Base-by-base conservation (phyloP, 2,888 invertebrate species). In the Lasioglossum calceatum region DNA sequence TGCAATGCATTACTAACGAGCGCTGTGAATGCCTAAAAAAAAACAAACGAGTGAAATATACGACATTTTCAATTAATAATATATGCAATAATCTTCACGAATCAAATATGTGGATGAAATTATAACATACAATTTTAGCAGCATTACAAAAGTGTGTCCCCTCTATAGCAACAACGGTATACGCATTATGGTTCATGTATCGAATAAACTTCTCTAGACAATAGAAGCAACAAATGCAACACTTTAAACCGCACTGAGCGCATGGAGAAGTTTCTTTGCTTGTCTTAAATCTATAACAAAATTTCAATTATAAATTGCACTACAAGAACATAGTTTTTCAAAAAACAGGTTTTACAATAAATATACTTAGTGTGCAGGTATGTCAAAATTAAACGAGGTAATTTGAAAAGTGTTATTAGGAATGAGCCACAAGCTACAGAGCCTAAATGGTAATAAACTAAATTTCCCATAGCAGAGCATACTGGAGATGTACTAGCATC, bases 401-500 rank as follows among this genome's bases (percentile, higher is more conserved):
- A 96, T 96, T 99, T 99, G 93, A 99, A 98, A 77, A 99, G 96
- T 0, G 99, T 99, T 86, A 99, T 98, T 61, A 99, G 96, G 89
- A 99, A 97, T 0, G 99, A 98, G 3, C 99, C 99, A 93, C 99
- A 98, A 0, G 99, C 99, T 7, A 99, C 97, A 0, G 99, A 98
- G 23, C 99, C 99, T 92, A 99, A 96, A 95, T 99, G 99, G 94
- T 99, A 99, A 93, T 98, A 97, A 10, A 98, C 93, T 47, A 98
- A 95, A 92, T 98, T 98, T 77, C 97, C 97, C 91, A 98, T 97
- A 0, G 98, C 96, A 90, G 97, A 97, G 85, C 97, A 95, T 2
- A 97, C 97, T 32, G 98, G 98, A 0, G 97, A 96, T 78, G 96
- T 96, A 88, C 96, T 96, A 44, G 97, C 96, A 87, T 97, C 97